phyloP scores from a whole-genome alignment of 2,113 vertebrate species.

The Erythrolamprus reginae region DNA sequence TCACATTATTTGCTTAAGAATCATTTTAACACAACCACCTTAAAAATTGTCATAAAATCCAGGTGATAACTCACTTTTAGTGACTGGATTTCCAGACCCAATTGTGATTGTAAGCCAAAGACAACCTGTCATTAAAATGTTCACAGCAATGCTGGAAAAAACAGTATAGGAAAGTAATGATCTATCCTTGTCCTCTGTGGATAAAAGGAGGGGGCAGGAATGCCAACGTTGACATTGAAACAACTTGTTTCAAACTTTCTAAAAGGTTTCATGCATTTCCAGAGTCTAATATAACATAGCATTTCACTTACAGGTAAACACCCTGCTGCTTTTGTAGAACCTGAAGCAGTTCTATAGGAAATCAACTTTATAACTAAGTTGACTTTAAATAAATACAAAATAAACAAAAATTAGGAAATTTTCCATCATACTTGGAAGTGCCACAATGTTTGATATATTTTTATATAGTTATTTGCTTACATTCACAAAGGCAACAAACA shows the following conservation, averaged over 20 bases:
- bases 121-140: background rate
- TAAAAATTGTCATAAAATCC: background rate
- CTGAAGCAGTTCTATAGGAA: background rate
- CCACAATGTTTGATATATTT: background rate
- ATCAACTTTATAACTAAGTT: background rate
- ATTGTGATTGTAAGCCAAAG: background rate
- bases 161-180: background rate
- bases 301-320: background rate
- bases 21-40: background rate
- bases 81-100: background rate
- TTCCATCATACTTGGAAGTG: background rate
- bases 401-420: background rate
- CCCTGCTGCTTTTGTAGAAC: slow-evolving; percentile 8
- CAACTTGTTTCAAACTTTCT: background rate
- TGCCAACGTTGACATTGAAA: no score
- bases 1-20: background rate
- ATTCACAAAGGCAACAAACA: background rate
- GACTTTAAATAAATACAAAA: background rate
- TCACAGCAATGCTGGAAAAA: background rate
- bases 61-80: background rate
- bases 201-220: background rate
- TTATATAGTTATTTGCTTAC: background rate
- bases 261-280: background rate
- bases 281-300: background rate
- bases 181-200: background rate